These are phyloP conservation scores for Tetragnatha montana DNA, from an alignment of 2,888 invertebrate genomes.

Conservation along the genomic window DNA sequence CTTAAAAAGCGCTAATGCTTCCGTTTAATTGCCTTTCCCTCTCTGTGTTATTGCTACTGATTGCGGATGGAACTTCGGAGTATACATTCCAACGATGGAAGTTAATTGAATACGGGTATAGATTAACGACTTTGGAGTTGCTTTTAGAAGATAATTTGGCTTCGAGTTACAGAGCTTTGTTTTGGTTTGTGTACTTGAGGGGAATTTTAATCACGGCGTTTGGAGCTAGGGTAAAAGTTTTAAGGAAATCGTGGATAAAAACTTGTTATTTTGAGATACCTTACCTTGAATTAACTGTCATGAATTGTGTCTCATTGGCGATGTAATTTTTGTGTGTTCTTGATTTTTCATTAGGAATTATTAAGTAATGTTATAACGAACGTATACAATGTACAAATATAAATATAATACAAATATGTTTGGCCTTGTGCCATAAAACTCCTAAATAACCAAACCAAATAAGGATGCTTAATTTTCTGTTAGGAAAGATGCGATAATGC, in stretches of 20 bases:
- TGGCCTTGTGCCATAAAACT: too few species aligned
- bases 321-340: too few species aligned
- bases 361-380: too few species aligned
- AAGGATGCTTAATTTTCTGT: too few species aligned
- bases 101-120: slow-evolving; percentile 35
- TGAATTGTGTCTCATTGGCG: not conserved
- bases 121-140: not conserved
- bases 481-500: too few species aligned
- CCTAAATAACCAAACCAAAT: too few species aligned
- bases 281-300: not conserved
- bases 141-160: not conserved
- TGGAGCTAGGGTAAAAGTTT: not conserved
- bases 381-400: too few species aligned
- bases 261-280: not conserved
- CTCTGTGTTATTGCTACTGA: not conserved
- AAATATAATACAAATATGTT: too few species aligned
- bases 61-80: not conserved
- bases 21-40: slow-evolving; percentile 17
- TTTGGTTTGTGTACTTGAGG: not conserved
- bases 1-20: slow-evolving; percentile 4
- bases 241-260: not conserved
- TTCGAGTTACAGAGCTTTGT: not conserved
- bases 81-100: not conserved
- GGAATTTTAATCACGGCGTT: not conserved
- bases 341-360: too few species aligned